Evolutionary conservation across 2,113 vertebrate genomes (phyloP), one percentile per base, ranked within the genome.

Genomic region (Lipotes vexillifer): DNA sequence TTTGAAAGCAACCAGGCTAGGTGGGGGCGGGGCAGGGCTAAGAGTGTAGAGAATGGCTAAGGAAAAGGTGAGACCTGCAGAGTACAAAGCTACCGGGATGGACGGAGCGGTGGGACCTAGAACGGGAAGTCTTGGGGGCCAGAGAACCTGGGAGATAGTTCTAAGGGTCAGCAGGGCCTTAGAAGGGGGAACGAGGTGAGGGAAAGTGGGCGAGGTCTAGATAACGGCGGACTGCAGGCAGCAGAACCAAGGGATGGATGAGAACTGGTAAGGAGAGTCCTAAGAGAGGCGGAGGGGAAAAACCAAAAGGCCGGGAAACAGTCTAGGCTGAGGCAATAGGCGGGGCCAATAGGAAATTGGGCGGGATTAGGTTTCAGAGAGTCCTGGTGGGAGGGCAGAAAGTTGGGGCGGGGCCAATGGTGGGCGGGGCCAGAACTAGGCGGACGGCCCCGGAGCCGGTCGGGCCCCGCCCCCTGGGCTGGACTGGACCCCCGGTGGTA

Each of bases 391-490:
- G 44, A 33, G 27, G 13, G 1, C 27, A 38, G 36, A 12, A 29
- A 6, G 8, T 18, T 31, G 55, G 29, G 82, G 66, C 68, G 55
- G 29, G 49, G 15, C 36, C 38, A 8, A 7, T 3, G 1, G 20
- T 14, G 68, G 80, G 84, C 63, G 74, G 81, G 72, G 46, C 82
- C 89, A 78, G 23, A 44, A 5, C 41, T 1, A 41, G 33, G 15
- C 1, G 2, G 27, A 18, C 78, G 3, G 5, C 66, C 38, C 41
- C 6, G 14, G 0, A 31, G 72, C 5, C 4, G 36, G 18, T 18
- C 18, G 7, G 14, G 87, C n/a, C 65, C 82, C 83, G 74, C 80
- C 96, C 71, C 71, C 41, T 14, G 21, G 87, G 85, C 46, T 27
- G 90, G 52, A 69, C 63, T 2, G 33, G 89, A 18, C 71, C 2